A percentile compares a stretch with the other conserved stretches of the same genome.
Conservation (phyloP, 1,140 invertebrate species). For the Ptiloglossa arizonensis region DNA sequence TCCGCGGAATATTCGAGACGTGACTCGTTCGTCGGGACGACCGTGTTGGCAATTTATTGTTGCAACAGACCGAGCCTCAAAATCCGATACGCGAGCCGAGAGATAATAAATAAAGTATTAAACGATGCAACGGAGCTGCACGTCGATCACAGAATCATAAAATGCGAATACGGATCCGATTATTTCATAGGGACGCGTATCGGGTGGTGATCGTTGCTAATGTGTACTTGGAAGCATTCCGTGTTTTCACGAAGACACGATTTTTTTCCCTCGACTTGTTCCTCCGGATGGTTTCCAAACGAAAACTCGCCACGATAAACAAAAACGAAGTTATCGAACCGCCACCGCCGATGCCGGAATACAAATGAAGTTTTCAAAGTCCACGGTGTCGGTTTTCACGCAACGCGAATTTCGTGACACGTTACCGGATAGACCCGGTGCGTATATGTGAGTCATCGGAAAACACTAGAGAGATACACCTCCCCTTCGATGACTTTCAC, state of each 20-base stretch:
- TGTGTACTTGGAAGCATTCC: no score
- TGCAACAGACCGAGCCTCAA: neutral
- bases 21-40: no score
- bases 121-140: neutral
- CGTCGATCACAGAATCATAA: neutral
- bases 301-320: neutral
- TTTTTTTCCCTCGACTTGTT: no score
- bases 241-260: neutral
- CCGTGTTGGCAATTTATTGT: neutral
- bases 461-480: neutral
- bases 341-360: no score
- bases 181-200: neutral
- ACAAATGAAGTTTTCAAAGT: neutral
- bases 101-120: neutral
- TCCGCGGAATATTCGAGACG: no score
- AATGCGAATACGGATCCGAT: neutral
- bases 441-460: neutral
- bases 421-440: neutral
- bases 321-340: conserved; percentile 23
- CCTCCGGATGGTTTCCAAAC: neutral
- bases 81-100: neutral
- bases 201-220: neutral
- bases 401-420: no score
- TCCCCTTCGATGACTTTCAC: neutral
- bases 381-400: neutral